Evolutionary conservation across 2,888 invertebrate species (phyloP).

Genomic region (Eupithecia dodoneata): DNA sequence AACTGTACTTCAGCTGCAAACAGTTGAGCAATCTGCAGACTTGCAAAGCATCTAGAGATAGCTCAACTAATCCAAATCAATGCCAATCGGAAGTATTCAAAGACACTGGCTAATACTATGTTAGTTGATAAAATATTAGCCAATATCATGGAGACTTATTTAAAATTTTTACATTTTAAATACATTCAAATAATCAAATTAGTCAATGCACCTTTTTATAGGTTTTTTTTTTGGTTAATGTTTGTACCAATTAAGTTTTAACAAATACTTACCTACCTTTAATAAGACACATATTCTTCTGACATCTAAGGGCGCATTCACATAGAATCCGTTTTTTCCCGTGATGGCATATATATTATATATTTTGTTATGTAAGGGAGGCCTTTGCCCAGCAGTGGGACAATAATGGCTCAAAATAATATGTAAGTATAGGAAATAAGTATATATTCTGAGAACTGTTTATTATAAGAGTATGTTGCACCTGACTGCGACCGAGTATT

Average conservation of each 20-base stretch:
- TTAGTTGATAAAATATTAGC: neutral
- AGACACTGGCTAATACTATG: too few species aligned
- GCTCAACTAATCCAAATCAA: neutral
- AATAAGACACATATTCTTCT: neutral
- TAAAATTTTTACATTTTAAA: neutral
- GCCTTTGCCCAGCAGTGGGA: too few species aligned
- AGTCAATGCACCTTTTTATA: neutral
- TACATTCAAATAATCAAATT: neutral
- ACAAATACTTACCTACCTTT: neutral
- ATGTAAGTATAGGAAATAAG: too few species aligned
- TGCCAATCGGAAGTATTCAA: neutral
- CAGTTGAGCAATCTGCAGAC: neutral
- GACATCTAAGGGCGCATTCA: too few species aligned
- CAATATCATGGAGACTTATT: neutral
- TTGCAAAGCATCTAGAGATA: neutral
- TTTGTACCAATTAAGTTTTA: neutral
- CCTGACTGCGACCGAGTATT: too few species aligned
- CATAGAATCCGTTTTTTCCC: too few species aligned
- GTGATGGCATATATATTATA: too few species aligned
- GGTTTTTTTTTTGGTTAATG: neutral
- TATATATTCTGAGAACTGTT: too few species aligned
- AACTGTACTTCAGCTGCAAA: neutral
- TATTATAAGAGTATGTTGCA: too few species aligned
- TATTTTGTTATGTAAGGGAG: too few species aligned
- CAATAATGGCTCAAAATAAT: too few species aligned